Evolutionary conservation across 2,113 vertebrate species (phyloP).

Genomic region (Tamias sibiricus): DNA sequence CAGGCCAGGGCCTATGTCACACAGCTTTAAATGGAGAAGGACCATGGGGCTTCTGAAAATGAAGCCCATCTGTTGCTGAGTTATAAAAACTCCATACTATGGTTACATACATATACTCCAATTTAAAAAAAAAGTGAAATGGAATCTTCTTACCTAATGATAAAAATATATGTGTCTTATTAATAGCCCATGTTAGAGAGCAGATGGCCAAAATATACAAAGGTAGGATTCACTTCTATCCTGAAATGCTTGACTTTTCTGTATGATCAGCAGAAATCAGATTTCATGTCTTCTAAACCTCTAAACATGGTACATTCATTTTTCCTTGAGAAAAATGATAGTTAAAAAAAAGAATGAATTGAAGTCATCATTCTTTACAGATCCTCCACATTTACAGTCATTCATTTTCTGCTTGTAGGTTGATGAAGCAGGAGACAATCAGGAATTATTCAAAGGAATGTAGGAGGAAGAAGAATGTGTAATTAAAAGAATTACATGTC

Average conservation of each 20-base stretch:
- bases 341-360: neutral
- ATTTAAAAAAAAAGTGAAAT: conserved; percentile 31
- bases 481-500: conserved; percentile 72
- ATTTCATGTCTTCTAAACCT: neutral
- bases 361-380: neutral
- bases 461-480: neutral
- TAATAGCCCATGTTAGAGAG: neutral
- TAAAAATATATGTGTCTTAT: conserved; percentile 51
- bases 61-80: neutral
- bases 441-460: conserved; percentile 37
- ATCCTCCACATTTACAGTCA: neutral
- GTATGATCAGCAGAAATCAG: conserved; percentile 13
- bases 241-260: conserved; percentile 34
- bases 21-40: neutral
- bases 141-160: conserved; percentile 38
- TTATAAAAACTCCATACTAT: conserved; percentile 32
- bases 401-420: neutral
- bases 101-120: conserved; percentile 7
- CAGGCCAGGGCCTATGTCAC: neutral
- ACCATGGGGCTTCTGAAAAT: neutral
- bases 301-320: conserved; percentile 4
- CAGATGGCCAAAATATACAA: conserved; percentile 20
- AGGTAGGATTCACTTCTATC: neutral
- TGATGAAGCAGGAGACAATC: neutral
- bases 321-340: neutral